Conservation (phyloP, 2,113 vertebrate species). For the Empidonax traillii region DNA sequence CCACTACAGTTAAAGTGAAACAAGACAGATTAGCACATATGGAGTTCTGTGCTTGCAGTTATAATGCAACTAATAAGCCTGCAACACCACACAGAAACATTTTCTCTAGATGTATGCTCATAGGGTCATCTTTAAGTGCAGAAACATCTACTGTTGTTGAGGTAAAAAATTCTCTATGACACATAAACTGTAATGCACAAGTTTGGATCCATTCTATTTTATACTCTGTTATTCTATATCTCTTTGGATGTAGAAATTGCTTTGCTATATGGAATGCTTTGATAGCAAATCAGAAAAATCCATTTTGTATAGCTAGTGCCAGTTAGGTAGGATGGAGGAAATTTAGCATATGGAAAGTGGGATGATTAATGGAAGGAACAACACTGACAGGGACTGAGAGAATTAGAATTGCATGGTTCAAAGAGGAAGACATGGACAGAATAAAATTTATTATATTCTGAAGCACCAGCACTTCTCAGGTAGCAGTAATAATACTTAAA, state of each 20-base stretch:
- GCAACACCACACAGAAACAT: neutral
- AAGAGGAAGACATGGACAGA: neutral
- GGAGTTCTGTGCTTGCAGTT: neutral
- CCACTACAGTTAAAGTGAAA: neutral
- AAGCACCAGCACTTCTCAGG: neutral
- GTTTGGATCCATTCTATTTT: neutral
- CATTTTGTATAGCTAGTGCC: neutral
- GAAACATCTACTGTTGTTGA: neutral
- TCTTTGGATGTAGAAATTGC: neutral
- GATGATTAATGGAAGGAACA: slow-evolving; percentile 20
- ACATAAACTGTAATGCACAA: neutral
- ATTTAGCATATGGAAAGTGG: neutral
- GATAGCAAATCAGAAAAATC: neutral
- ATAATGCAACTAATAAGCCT: neutral
- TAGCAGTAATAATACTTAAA: neutral
- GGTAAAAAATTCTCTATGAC: neutral
- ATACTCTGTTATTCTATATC: neutral
- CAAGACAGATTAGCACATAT: neutral
- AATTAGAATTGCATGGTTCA: neutral
- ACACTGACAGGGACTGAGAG: neutral
- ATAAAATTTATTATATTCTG: neutral
- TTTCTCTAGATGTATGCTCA: neutral
- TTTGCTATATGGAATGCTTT: neutral
- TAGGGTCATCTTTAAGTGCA: neutral
- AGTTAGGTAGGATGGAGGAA: neutral